phyloP scores from a whole-genome alignment of 1,140 invertebrate species.

The Drosophila pectinifera region DNA sequence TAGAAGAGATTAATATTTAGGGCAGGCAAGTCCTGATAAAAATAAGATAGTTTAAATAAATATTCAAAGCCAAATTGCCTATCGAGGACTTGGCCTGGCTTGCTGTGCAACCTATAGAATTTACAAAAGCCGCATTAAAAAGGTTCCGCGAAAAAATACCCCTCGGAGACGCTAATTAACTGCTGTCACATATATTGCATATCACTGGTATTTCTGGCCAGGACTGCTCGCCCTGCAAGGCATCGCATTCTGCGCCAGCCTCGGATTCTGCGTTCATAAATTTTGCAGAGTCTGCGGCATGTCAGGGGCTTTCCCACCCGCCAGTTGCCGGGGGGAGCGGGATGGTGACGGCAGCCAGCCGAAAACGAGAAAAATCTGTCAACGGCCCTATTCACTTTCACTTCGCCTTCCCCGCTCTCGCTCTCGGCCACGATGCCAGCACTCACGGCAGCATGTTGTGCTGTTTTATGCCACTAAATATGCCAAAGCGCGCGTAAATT shows the following conservation, averaged over 20 bases:
- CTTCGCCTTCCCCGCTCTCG: not conserved
- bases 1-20: no score
- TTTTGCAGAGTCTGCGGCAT: constrained; percentile 67
- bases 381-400: constrained; percentile 71
- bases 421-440: not conserved
- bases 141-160: not conserved
- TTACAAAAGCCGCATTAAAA: not conserved
- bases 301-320: constrained; percentile 19
- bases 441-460: constrained; percentile 47
- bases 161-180: constrained; percentile 28
- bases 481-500: constrained; percentile 79
- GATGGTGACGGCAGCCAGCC: constrained; percentile 41
- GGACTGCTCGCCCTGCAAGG: constrained; percentile 25
- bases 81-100: not conserved
- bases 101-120: not conserved
- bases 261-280: constrained; percentile 52
- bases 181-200: constrained; percentile 23
- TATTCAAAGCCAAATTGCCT: not conserved
- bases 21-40: not conserved
- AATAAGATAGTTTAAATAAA: not conserved
- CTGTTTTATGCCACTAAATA: constrained; percentile 73
- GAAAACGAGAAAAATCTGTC: constrained; percentile 79
- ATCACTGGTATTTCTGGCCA: constrained; percentile 19
- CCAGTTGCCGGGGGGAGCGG: constrained; percentile 6
- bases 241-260: constrained; percentile 23